Percentiles rank a stretch among this genome's conserved stretches.
Conservation (phyloP, 2,888 invertebrate genomes). For the Trichogramma dendrolimi region DNA sequence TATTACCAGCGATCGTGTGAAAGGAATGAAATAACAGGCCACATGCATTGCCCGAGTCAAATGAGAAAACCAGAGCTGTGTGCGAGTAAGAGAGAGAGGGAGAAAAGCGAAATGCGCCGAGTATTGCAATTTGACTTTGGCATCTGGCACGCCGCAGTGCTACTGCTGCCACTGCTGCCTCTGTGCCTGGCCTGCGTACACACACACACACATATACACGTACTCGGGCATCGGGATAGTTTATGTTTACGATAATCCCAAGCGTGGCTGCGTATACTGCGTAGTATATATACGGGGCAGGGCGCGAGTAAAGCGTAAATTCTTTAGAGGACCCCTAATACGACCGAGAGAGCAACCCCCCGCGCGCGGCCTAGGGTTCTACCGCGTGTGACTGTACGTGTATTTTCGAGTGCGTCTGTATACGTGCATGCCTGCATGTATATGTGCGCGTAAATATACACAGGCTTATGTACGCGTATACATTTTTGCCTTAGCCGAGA, state of each 20-base stretch:
- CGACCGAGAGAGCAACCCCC: background rate
- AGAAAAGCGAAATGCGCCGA: no score
- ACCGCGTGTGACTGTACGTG: background rate
- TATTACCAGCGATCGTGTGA: no score
- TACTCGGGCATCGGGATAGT: background rate
- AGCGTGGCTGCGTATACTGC: no score
- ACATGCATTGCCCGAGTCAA: no score
- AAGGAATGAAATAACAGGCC: no score
- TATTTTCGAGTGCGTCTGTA: constrained; percentile 1
- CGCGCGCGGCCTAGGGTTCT: background rate
- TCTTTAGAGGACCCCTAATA: constrained; percentile 5
- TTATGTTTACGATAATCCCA: background rate
- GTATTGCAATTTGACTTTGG: no score
- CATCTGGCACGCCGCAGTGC: constrained; percentile 5
- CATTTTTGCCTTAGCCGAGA: no score
- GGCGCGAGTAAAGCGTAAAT: constrained; percentile 7
- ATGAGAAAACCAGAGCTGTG: no score
- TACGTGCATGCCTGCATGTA: constrained; percentile 11
- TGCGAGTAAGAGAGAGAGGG: no score
- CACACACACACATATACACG: background rate
- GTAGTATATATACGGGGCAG: no score
- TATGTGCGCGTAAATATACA: no score
- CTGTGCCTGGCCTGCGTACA: constrained; percentile 22
- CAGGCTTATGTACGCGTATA: no score
- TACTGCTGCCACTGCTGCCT: constrained; percentile 22